phyloP scores from a whole-genome alignment of 2,113 vertebrate genomes.

The Malurus cyaneus region DNA sequence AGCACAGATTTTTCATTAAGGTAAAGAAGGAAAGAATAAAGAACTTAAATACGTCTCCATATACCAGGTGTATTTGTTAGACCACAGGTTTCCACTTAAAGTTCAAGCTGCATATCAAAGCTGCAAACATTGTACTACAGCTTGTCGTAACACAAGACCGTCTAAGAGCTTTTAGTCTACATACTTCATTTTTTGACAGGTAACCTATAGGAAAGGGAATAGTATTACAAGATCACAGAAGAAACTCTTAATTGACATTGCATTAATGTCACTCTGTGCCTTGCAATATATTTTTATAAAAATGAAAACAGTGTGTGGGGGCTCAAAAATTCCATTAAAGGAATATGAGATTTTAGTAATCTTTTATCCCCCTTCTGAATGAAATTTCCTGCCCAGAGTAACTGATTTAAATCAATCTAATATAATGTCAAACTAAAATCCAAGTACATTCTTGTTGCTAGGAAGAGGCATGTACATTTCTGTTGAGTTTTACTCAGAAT shows the following conservation, averaged over 20 bases:
- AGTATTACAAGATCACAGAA: not conserved
- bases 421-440: not conserved
- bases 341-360: not conserved
- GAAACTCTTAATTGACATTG: not conserved
- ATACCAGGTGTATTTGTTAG: not conserved
- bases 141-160: not conserved
- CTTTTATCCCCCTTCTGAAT: not conserved
- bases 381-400: not conserved
- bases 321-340: not conserved
- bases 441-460: not conserved
- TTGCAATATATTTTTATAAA: not conserved
- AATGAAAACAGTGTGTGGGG: not conserved
- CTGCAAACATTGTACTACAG: not conserved
- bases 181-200: not conserved
- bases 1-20: not conserved
- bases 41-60: not conserved
- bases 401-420: not conserved
- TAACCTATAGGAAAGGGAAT: not conserved
- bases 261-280: not conserved
- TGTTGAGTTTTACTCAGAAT: not conserved
- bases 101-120: not conserved
- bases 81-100: not conserved
- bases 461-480: not conserved
- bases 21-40: not conserved
- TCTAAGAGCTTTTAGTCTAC: not conserved